phyloP scores from a whole-genome alignment of 1,140 invertebrate species.

The Ceratosolen fusciceps region DNA sequence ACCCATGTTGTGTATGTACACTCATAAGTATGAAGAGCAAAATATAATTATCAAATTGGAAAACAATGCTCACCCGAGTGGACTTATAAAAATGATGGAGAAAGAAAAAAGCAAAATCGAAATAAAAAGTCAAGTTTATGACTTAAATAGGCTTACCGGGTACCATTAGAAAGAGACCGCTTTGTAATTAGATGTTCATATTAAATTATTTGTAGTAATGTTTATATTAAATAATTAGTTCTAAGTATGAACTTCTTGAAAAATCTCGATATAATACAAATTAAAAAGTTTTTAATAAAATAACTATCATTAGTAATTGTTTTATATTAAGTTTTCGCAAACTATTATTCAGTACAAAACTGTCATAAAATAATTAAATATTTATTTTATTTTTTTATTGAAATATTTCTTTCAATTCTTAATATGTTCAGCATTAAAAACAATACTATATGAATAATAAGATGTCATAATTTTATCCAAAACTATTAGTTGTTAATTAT shows the following conservation, averaged over 20 bases:
- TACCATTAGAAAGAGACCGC: background rate
- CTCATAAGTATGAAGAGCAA: background rate
- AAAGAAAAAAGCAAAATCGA: background rate
- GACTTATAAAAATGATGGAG: background rate
- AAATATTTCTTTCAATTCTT: too few relatives aligned
- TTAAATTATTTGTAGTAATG: background rate
- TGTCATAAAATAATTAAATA: too few relatives aligned
- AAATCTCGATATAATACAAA: background rate
- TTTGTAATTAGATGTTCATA: background rate
- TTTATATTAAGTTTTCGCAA: too few relatives aligned
- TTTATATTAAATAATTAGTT: background rate
- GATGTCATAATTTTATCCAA: too few relatives aligned
- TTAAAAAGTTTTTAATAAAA: too few relatives aligned
- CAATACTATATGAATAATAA: too few relatives aligned
- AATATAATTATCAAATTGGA: constrained; percentile 58
- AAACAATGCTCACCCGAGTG: background rate
- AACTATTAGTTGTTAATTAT: too few relatives aligned
- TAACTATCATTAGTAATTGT: too few relatives aligned
- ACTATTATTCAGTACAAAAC: too few relatives aligned
- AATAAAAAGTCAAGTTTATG: background rate
- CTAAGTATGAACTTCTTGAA: background rate
- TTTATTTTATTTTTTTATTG: too few relatives aligned
- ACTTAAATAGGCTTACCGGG: too few relatives aligned
- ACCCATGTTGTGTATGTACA: background rate
- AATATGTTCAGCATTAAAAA: too few relatives aligned